Evolutionary conservation across 2,888 invertebrate genomes (phyloP), one percentile per base, ranked within the genome.

Genomic region (Crepidodera aurea): DNA sequence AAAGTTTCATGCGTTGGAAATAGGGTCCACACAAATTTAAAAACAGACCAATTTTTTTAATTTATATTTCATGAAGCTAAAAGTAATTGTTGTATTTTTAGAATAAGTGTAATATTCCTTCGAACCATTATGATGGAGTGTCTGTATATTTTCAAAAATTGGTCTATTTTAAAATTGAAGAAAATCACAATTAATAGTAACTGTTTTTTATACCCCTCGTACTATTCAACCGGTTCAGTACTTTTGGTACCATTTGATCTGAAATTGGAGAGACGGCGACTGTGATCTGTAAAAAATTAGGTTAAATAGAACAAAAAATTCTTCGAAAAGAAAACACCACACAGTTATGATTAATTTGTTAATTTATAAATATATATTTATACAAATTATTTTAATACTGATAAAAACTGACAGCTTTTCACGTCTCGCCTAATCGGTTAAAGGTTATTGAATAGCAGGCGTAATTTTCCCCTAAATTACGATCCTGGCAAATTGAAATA

Each of bases 191-290:
- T 42, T 34, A 51, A 22, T 58, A 58, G 29, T 42, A 59, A 22
- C 32, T 12, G n/a, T 25, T 57, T 51, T 50, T 48, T 66, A 66
- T 73, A 73, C 73, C 73, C 73, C 73, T 73, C 71, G 69, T 72
- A 72, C 73, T 75, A 78, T 72, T 78, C 76, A 73, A 70, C 65
- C 69, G 67, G 64, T 68, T 83, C 82, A 73, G 81, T 82, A 76
- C 83, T 83, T 80, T 85, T 86, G 78, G 85, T 85, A 82, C 86
- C 86, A 79, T 86, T 86, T 75, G 84, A 85, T 75, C 84, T 83
- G 75, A 85, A 80, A 79, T 85, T 86, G 74, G 84, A 84, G 78
- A 82, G 84, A 77, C 83, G 83, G 74, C 83, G 82, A 77, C 82
- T 84, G 71, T 84, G 83, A 79, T 84, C 86, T 85, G 84, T 25